Evolutionary conservation across 2,113 vertebrate genomes (phyloP), one percentile per base, ranked within the genome.

Genomic region (Pseudorhombus dupliciocellatus): DNA sequence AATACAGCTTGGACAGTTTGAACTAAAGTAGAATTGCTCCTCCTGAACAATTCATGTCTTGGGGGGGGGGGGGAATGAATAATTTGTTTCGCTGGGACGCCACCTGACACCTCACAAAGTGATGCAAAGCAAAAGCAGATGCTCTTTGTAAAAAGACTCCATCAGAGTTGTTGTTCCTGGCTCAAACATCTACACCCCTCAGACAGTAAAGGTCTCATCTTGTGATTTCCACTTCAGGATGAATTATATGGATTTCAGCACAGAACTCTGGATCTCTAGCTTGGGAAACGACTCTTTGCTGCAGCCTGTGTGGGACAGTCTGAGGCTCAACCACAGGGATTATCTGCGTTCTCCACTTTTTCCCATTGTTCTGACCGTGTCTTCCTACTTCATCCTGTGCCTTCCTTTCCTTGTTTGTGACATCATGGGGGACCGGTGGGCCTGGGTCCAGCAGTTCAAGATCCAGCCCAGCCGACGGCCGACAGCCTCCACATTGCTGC

Each of bases 261-360:
- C 54, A 64, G 55, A 55, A 70, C 1, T 63, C 64, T 90, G 81
- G 85, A 82, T 72, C 44, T 84, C n/a, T n/a, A n/a, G 65, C 30
- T 71, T 75, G 14, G 55, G 69, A 51, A 70, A 84, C 12, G 24
- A 60, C 18, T 87, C 87, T 20, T 44, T 91, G 55, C 86, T 94
- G 7, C 93, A 94, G 62, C 90, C 86, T 6, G 24, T 93, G 28
- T 93, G 92, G 93, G 90, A 93, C 79, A 79, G 60, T 55, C 28
- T 93, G 56, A 82, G 79, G 24, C 71, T 88, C 26, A 79, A 90
- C 79, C 90, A 92, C 83, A 82, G 52, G 28, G 89, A 91, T 50
- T 89, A 84, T 57, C 60, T 94, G 57, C 86, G 90, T 66, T 93
- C 89, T 67, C 91, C 91, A 1, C 92, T 94, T 12, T 93, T 93